phyloP scores from a whole-genome alignment of 2,888 invertebrate genomes.

The Tenthredo notha region DNA sequence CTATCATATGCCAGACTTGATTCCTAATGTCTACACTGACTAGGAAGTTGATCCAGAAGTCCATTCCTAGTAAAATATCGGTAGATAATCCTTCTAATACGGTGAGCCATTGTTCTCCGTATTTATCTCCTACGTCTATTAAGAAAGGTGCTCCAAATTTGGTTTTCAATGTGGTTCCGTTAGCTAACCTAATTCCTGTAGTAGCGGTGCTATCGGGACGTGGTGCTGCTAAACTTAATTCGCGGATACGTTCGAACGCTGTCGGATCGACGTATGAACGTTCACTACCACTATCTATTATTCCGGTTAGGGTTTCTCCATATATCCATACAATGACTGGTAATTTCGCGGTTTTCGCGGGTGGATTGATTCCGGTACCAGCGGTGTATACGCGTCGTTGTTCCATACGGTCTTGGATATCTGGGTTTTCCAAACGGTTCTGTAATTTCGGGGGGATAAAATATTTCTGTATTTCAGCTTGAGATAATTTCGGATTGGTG shows the following conservation, averaged over 20 bases:
- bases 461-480: not conserved
- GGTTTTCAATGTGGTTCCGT: conserved; percentile 5
- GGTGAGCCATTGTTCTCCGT: conserved; percentile 54
- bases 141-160: conserved; percentile 46
- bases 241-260: conserved; percentile 19
- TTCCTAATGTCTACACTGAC: conserved; percentile 51
- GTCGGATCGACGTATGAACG: conserved; percentile 20
- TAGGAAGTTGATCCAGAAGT: conserved; percentile 46
- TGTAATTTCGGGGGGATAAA: not conserved
- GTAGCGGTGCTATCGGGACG: not conserved
- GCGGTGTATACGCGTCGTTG: no score
- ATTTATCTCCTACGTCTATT: conserved; percentile 49
- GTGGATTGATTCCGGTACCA: not conserved
- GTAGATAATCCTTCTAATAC: conserved; percentile 43
- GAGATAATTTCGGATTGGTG: not conserved
- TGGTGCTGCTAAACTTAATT: not conserved
- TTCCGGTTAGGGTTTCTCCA: conserved; percentile 45
- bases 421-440: not conserved
- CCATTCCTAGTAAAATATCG: conserved; percentile 53
- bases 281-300: conserved; percentile 46
- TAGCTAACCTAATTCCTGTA: conserved; percentile 25
- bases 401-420: not conserved
- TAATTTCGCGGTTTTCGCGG: conserved; percentile 30
- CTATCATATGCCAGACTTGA: conserved; percentile 24
- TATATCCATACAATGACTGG: conserved; percentile 51